Base-by-base conservation (phyloP, 2,113 vertebrate genomes). In the Oryzias melastigma region DNA sequence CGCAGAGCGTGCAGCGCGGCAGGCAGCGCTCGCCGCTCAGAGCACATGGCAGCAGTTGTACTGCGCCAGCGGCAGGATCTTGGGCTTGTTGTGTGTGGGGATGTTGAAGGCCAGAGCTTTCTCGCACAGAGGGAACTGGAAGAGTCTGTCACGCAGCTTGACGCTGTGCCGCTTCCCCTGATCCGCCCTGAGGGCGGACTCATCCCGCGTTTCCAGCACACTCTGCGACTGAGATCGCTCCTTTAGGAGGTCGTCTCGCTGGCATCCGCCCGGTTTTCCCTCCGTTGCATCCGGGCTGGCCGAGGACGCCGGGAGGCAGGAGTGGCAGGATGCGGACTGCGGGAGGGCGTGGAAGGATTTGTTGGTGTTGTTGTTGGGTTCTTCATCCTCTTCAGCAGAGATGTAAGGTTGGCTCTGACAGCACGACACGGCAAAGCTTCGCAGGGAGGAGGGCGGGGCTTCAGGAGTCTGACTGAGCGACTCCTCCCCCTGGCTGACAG, bases 11-110 rank as follows among this genome's bases (percentile, higher is more conserved):
- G 35, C 35, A 35, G 35, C 35, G 10, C 35, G 47, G 13, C 8
- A 25, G n/a, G 62, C 48, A 4, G 58, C 58, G 4, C 56, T 7
- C 7, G 50, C 19, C 24, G 4, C 52, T 80, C 85, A 95, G 14
- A 95, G 91, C 70, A 95, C 94, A 0, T 93, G 94, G 85, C 94
- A 95, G 80, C 94, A 95, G 91, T 95, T 95, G 84, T 95, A 95
- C 89, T 95, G 94, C 14, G 93, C 91, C 71, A 95, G 83, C 0
- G 94, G 93, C 17, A 95, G 86, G 40, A 95, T 92, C 71, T 92
- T 93, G 73, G 93, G 92, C 78, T 94, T 94, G 79, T 93, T 90
- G 73, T 89, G 82, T 16, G 91, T 75, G 4, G 91, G 91, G 8
- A 92, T 85, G 85, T 93, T 93, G 62, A 93, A 88, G 62, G 92